Evolutionary conservation across 2,888 invertebrate species (phyloP), one percentile per base, ranked within the genome.

Genomic region (Adelognathus sp.): DNA sequence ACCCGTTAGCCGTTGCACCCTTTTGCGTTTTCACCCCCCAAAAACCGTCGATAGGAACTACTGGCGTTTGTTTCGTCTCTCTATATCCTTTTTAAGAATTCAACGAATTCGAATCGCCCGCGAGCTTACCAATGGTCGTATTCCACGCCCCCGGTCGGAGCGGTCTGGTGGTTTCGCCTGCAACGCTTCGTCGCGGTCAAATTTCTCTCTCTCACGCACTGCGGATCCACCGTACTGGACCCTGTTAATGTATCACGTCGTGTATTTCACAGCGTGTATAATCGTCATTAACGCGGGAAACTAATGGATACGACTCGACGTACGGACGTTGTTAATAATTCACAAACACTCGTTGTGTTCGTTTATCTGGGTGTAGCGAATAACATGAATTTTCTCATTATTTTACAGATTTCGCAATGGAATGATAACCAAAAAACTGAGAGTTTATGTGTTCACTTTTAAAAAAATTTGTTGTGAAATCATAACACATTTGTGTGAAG

Each of bases 1-100:
- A 7, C 16, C 16, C 16, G 54, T 50, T 21, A n/a, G 21, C 24
- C 21, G 24, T 24, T 24, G 24, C 46, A 50, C 21, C 50, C 46
- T 24, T 21, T 11, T n/a, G 24, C 50, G 46, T 3, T 21, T n/a
- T 50, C 50, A n/a, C 39, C 6, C 14, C 11, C 21, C 50, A 21
- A 50, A 52, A 67, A 7, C 18, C 29, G 60, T 39, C 29, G 63
- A 70, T 58, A 69, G 71, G 76, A 72, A 76, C 67, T 63, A 58
- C 29, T 61, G 46, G 21, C 61, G 64, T 33, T 61, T 72, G 61
- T 78, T 81, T 81, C 80, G 69, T 67, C 81, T 56, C n/a, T n/a
- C n/a, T n/a, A n/a, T n/a, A 14, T 61, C 71, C 82, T 71, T 80
- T 76, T 76, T 82, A 86, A 86, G 85, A 86, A 86, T 86, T 86